Conservation (phyloP, 2,797 vertebrate species). For the Champsocephalus esox region DNA sequence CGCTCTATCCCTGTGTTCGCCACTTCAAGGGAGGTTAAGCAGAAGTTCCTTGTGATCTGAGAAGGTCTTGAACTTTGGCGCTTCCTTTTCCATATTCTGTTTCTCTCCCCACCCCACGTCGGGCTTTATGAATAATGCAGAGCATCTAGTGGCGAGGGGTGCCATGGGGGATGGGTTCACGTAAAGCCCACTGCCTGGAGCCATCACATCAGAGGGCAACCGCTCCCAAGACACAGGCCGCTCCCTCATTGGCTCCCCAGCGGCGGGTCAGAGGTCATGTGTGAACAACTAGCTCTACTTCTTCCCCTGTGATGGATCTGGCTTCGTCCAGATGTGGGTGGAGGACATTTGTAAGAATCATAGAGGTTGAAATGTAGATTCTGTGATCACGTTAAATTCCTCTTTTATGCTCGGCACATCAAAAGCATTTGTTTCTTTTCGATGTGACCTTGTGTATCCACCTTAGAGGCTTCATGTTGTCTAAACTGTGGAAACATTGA, state of each 20-base stretch:
- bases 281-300: slow-evolving; percentile 78
- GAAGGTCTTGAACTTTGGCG: slow-evolving; percentile 84
- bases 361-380: slow-evolving; percentile 75
- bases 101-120: slow-evolving; percentile 68
- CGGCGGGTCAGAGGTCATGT: slow-evolving; percentile 79
- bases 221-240: slow-evolving; percentile 73
- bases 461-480: slow-evolving; percentile 26
- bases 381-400: slow-evolving; percentile 74
- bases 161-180: slow-evolving; percentile 78
- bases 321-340: slow-evolving; percentile 71
- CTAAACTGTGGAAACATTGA: slow-evolving; percentile 6
- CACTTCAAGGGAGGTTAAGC: slow-evolving; percentile 87
- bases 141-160: slow-evolving; percentile 82
- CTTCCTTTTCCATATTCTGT: slow-evolving; percentile 80
- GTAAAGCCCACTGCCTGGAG: slow-evolving; percentile 85
- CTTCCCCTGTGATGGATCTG: slow-evolving; percentile 76
- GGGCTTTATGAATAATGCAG: slow-evolving; percentile 84
- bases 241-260: slow-evolving; percentile 73
- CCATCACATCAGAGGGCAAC: slow-evolving; percentile 86
- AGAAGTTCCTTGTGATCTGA: slow-evolving; percentile 87
- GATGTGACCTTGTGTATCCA: slow-evolving; percentile 23
- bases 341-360: slow-evolving; percentile 81
- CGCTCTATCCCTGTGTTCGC: slow-evolving; percentile 79
- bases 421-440: slow-evolving; percentile 39
- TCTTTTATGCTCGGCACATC: slow-evolving; percentile 55